These are phyloP conservation scores for Perizoma flavofasciatum DNA, from an alignment of 2,888 invertebrate genomes.

Conservation along the genomic window DNA sequence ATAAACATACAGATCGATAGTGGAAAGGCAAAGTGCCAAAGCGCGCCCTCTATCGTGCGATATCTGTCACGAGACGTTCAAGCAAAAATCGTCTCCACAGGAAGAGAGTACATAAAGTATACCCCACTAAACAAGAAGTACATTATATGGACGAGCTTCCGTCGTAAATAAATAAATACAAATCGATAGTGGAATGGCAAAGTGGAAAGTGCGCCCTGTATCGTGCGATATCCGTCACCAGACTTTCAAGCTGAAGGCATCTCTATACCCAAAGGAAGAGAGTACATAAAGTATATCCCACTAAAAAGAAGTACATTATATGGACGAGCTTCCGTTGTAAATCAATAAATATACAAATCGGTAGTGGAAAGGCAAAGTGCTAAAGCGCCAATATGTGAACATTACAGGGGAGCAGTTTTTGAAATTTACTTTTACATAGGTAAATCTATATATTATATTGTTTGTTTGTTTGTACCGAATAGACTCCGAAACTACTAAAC, in stretches of 20 bases:
- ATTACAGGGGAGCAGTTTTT: no score
- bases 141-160: slow-evolving; percentile 61
- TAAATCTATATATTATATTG: no score
- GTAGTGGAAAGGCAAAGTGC: no score
- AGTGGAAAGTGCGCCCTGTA: slow-evolving; percentile 62
- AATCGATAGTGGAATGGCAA: no score
- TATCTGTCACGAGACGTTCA: slow-evolving; percentile 75
- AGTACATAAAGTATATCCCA: slow-evolving; percentile 68
- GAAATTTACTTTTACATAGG: no score
- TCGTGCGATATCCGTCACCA: slow-evolving; percentile 74
- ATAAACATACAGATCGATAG: no score
- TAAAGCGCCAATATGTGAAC: no score
- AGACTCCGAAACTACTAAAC: no score
- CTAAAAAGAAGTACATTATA: slow-evolving; percentile 60
- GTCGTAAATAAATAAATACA: no score
- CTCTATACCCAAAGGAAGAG: slow-evolving; percentile 72
- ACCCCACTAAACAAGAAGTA: slow-evolving; percentile 53
- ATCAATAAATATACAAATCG: no score
- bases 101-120: slow-evolving; percentile 71
- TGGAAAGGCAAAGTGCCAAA: no score
- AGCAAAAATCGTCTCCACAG: slow-evolving; percentile 72
- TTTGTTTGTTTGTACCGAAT: no score
- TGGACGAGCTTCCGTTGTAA: slow-evolving; percentile 45
- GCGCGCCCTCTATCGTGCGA: slow-evolving; percentile 69
- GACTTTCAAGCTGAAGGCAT: slow-evolving; percentile 75